These are phyloP conservation scores for Oxyura jamaicensis DNA, from an alignment of 2,113 vertebrate genomes.

Conservation along the genomic window DNA sequence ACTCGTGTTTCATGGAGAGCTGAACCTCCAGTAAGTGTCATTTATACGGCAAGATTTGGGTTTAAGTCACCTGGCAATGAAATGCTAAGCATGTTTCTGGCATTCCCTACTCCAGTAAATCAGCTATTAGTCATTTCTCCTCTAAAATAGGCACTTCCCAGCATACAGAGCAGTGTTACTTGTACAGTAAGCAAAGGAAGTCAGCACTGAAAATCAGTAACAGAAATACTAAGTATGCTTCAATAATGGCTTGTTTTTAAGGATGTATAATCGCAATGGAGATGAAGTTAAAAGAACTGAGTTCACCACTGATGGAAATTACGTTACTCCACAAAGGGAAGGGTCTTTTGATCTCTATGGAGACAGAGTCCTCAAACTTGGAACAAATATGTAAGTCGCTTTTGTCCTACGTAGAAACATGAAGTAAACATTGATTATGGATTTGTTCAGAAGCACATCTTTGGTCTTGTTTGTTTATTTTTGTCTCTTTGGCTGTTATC, in stretches of 20 bases:
- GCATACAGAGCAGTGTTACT: neutral
- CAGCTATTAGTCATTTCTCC: neutral
- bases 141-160: neutral
- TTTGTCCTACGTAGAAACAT: neutral
- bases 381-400: constrained; percentile 93
- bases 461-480: neutral
- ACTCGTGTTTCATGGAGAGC: neutral
- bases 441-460: neutral
- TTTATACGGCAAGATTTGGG: neutral
- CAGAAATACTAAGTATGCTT: neutral
- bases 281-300: constrained; percentile 84
- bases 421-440: neutral
- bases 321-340: constrained; percentile 83
- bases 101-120: neutral
- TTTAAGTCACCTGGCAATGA: neutral
- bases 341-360: constrained; percentile 95
- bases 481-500: neutral
- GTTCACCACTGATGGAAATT: constrained; percentile 88
- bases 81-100: neutral
- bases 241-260: constrained; percentile 58
- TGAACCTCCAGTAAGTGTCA: neutral
- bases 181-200: neutral
- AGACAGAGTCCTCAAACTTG: constrained; percentile 92
- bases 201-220: neutral
- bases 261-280: constrained; percentile 87